Evolutionary conservation across 1,140 invertebrate genomes (phyloP).

Genomic region (Sinella curviseta): DNA sequence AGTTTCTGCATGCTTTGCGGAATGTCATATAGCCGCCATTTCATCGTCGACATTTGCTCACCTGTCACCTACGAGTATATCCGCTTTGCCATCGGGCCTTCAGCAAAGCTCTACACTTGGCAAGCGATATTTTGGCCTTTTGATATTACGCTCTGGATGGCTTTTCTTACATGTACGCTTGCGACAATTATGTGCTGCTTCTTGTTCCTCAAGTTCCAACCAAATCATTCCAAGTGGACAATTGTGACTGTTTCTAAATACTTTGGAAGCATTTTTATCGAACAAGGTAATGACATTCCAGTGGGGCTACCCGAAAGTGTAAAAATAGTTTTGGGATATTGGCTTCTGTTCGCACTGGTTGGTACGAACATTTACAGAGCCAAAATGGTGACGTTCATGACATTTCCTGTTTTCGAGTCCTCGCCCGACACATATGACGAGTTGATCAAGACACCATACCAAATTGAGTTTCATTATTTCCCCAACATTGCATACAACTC

Average conservation of each 20-base stretch:
- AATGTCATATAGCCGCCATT: background rate
- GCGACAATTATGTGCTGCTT: background rate
- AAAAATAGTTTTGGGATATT: background rate
- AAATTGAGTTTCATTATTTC: conserved; percentile 16
- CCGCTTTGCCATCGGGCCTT: background rate
- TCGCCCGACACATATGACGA: background rate
- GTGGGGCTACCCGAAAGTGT: background rate
- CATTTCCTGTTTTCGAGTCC: background rate
- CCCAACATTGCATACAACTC: conserved; percentile 14
- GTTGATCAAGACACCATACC: background rate
- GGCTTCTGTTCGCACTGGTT: conserved; percentile 2
- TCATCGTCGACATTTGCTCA: conserved; percentile 16
- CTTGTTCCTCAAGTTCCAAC: background rate
- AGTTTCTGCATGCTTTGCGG: conserved; percentile 10
- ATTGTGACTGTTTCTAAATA: background rate
- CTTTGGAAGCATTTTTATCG: background rate
- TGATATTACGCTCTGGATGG: background rate
- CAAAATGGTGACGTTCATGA: conserved; percentile 14
- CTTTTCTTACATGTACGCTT: background rate
- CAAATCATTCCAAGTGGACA: background rate
- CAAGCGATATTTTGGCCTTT: conserved; percentile 17
- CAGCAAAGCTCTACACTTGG: background rate
- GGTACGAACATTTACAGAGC: conserved; percentile 5
- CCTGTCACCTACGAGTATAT: conserved; percentile 18
- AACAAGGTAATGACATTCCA: background rate